Evolutionary conservation across 2,888 invertebrate genomes (phyloP).

Genomic region (Volucella inflata): DNA sequence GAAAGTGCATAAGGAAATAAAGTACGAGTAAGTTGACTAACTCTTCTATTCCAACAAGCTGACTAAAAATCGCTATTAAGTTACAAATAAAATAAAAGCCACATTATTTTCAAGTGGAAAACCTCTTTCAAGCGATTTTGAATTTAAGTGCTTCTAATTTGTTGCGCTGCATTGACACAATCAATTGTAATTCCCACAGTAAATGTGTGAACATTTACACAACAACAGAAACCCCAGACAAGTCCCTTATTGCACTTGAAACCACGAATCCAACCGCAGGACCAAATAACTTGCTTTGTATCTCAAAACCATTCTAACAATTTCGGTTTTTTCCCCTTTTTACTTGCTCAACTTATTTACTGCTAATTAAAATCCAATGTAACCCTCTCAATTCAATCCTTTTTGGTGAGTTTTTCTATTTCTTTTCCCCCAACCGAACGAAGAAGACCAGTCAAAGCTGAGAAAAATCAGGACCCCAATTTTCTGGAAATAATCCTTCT

Average conservation of each 20-base stretch:
- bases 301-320: conserved; percentile 30
- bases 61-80: no score
- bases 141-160: conserved; percentile 21
- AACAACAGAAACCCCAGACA: conserved; percentile 22
- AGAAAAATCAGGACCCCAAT: conserved; percentile 44
- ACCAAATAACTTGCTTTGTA: conserved; percentile 48
- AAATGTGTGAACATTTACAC: conserved; percentile 22
- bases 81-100: no score
- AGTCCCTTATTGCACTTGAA: conserved; percentile 39
- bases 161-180: background rate
- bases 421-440: conserved; percentile 9
- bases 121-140: background rate
- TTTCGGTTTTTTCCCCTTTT: conserved; percentile 19
- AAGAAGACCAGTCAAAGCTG: conserved; percentile 6
- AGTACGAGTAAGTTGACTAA: no score
- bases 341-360: conserved; percentile 67
- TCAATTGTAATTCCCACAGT: conserved; percentile 39
- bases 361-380: conserved; percentile 71
- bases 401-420: conserved; percentile 1
- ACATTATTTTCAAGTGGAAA: background rate
- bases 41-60: no score
- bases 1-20: no score
- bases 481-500: conserved; percentile 48
- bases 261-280: conserved; percentile 47
- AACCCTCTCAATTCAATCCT: conserved; percentile 66